These are phyloP conservation scores for Hoplodrina ambigua DNA, from an alignment of 2,888 invertebrate genomes.

Conservation along the genomic window DNA sequence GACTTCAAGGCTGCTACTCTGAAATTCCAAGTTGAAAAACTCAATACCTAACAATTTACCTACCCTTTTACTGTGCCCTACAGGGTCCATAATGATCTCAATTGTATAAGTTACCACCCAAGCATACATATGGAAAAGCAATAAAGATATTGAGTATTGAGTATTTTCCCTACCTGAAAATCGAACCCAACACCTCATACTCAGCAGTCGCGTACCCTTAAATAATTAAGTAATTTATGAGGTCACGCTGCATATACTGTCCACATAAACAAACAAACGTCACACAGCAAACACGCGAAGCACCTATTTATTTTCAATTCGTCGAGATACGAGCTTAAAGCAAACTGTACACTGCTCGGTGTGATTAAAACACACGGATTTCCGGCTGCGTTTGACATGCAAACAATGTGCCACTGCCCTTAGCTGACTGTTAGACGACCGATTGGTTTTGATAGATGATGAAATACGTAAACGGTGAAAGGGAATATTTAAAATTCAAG, in stretches of 20 bases:
- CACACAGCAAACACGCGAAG: slow-evolving; percentile 1
- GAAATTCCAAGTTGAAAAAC: too few relatives aligned
- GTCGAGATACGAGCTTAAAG: slow-evolving; percentile 28
- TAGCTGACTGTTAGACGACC: neutral
- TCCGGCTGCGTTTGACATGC: slow-evolving; percentile 66
- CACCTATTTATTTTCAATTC: slow-evolving; percentile 46
- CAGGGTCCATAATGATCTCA: too few relatives aligned
- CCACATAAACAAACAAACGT: slow-evolving; percentile 10
- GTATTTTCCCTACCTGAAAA: too few relatives aligned
- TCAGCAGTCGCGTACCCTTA: too few relatives aligned
- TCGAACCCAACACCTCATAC: too few relatives aligned
- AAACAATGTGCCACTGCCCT: slow-evolving; percentile 51
- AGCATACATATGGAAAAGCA: too few relatives aligned
- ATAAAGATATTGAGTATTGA: too few relatives aligned
- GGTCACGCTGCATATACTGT: neutral
- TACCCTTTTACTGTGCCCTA: too few relatives aligned
- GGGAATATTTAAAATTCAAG: neutral
- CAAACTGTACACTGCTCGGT: slow-evolving; percentile 49
- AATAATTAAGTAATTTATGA: too few relatives aligned
- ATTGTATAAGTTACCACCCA: too few relatives aligned
- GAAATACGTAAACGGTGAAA: neutral
- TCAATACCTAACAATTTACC: too few relatives aligned
- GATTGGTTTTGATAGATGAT: slow-evolving; percentile 3
- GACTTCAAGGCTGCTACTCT: too few relatives aligned
- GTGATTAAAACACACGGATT: slow-evolving; percentile 66